Evolutionary conservation across 1,140 invertebrate genomes (phyloP), one percentile per base, ranked within the genome.

Genomic region (Piezodorus guildinii): DNA sequence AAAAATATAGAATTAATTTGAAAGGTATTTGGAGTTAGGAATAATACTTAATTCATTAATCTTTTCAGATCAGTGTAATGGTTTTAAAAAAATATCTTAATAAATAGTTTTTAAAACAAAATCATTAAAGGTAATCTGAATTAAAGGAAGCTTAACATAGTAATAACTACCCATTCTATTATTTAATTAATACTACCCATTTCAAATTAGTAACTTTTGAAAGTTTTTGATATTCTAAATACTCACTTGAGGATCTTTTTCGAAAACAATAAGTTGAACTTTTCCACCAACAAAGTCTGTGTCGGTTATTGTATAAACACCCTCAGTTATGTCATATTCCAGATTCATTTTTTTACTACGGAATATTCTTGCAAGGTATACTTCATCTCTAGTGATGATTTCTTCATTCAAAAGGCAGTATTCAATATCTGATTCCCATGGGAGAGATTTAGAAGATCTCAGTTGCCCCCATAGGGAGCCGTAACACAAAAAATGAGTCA

Each of bases 381-480:
- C 73, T 69, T 79, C 76, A 59, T 78, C 77, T 60, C 76, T 69
- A 8, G 68, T 66, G 1, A 69, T 49, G 3, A 78, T 61, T 64
- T 78, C 74, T 66, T 76, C 73, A 67, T 77, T 77, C 1, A 77
- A 66, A 0, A 76, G 68, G 70, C 79, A 80, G 8, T 80, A 67
- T 62, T 80, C 76, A 6, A 78, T 69, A 66, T 76, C 72, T 19
- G 71, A 69, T 64, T 78, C 75, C 78, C 78, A 80, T 0, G 77
- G 77, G 6, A 79, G 69, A 45, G 76, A 72, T 14, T 71, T 69
- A 19, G 74, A 74, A 23, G 71, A 61, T 64, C 77, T 72, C 14
- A 80, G 69, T 15, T 76, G 75, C n/a, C 77, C 78, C 78, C 78
- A 81, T 8, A 81, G 72, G n/a, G 74, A 74, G 25, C 77, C 76